Conservation (phyloP, 1,140 invertebrate species). For the Notospermus geniculatus region DNA sequence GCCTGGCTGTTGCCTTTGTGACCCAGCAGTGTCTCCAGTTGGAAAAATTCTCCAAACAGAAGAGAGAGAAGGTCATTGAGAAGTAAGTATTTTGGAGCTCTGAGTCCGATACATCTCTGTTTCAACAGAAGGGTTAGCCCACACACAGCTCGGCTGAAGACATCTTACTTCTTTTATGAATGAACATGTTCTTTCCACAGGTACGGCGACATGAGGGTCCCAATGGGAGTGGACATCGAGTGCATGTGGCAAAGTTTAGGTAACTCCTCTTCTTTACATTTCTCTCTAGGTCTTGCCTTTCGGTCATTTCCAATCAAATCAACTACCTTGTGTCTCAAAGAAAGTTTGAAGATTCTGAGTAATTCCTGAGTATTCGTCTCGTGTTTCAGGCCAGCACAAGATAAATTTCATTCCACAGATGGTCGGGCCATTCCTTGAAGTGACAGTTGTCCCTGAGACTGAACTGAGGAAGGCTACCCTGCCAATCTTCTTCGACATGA, state of each 20-base stretch:
- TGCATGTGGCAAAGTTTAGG: slow-evolving; percentile 47
- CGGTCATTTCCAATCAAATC: slow-evolving; percentile 20
- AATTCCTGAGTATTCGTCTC: slow-evolving; percentile 26
- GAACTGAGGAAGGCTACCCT: slow-evolving; percentile 46
- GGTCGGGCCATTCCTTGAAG: slow-evolving; percentile 48
- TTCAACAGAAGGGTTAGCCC: too few relatives aligned
- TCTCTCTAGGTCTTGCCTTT: slow-evolving; percentile 19
- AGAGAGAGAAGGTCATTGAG: slow-evolving; percentile 38
- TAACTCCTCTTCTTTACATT: slow-evolving; percentile 32
- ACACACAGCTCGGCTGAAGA: too few relatives aligned
- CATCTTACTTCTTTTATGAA: too few relatives aligned
- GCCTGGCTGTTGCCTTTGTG: slow-evolving; percentile 44
- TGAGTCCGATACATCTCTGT: too few relatives aligned
- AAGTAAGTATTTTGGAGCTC: slow-evolving; percentile 31
- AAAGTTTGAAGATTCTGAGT: slow-evolving; percentile 17
- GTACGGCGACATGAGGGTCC: slow-evolving; percentile 51
- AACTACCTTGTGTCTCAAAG: slow-evolving; percentile 2
- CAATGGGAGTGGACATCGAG: slow-evolving; percentile 44
- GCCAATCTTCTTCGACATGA: slow-evolving; percentile 53
- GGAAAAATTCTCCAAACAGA: slow-evolving; percentile 44
- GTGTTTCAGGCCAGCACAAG: slow-evolving; percentile 59
- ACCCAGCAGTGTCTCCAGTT: slow-evolving; percentile 49
- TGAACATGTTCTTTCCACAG: slow-evolving; percentile 28
- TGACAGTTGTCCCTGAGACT: slow-evolving; percentile 48
- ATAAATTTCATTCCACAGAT: slow-evolving; percentile 41